Conservation (phyloP, 2,797 vertebrate genomes). For the Gymnocypris eckloni region DNA sequence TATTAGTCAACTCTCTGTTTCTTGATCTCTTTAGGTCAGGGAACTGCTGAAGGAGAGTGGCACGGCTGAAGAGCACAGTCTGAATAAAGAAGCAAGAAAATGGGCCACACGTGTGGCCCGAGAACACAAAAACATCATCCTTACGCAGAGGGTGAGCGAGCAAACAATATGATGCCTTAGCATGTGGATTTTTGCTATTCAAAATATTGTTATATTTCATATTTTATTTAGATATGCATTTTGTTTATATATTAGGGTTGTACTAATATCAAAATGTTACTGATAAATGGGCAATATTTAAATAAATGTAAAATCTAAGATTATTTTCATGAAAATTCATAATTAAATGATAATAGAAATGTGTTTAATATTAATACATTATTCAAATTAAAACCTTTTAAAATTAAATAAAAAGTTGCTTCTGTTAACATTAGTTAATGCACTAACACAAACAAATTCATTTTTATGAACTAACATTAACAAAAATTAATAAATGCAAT, state of each 20-base stretch:
- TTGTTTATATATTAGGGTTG: neutral
- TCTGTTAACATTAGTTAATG: neutral
- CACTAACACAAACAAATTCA: neutral
- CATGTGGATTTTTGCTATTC: neutral
- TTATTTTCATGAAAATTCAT: neutral
- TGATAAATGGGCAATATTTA: neutral
- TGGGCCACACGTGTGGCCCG: slow-evolving; percentile 93
- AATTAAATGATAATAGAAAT: too few species aligned
- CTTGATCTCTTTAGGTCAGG: slow-evolving; percentile 76
- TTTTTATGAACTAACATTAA: neutral
- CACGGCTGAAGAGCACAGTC: slow-evolving; percentile 90
- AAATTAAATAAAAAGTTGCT: neutral
- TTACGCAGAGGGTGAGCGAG: slow-evolving; percentile 86
- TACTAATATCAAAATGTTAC: neutral
- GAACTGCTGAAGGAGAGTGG: slow-evolving; percentile 90
- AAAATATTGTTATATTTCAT: neutral
- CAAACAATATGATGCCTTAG: neutral
- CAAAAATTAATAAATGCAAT: neutral
- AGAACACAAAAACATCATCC: slow-evolving; percentile 93
- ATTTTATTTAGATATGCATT: neutral
- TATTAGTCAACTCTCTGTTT: neutral
- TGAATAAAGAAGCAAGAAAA: slow-evolving; percentile 96
- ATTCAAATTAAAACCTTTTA: neutral
- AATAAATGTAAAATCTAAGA: neutral
- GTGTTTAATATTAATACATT: neutral